Evolutionary conservation across 2,113 vertebrate species (phyloP).

Genomic region (Zosterops pallidus): DNA sequence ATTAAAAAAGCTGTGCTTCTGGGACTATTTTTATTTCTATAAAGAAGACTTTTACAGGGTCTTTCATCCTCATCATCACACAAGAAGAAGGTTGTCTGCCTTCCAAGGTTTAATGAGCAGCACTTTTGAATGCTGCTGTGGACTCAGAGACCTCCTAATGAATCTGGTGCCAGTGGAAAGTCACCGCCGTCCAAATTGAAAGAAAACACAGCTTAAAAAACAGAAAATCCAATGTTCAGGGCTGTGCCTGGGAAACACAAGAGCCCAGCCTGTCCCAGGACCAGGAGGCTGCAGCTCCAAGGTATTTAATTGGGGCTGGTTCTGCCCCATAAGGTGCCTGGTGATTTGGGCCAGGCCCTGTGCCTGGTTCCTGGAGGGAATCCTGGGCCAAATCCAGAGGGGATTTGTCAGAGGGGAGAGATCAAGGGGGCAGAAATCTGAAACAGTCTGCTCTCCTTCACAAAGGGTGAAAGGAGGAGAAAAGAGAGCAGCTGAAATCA

Average conservation of each 20-base stretch:
- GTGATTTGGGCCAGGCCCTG: not conserved
- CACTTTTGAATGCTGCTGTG: not conserved
- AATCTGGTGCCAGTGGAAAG: not conserved
- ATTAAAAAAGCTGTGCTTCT: not conserved
- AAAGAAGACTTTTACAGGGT: not conserved
- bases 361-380: not conserved
- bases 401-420: not conserved
- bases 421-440: not conserved
- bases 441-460: not conserved
- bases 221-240: not conserved
- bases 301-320: not conserved
- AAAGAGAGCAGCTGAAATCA: not conserved
- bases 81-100: not conserved
- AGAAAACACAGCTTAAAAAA: not conserved
- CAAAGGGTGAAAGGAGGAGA: not conserved
- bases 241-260: not conserved
- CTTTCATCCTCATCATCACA: not conserved
- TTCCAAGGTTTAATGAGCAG: conserved; percentile 27
- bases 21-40: not conserved
- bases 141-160: not conserved
- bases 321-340: not conserved
- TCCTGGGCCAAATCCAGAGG: not conserved
- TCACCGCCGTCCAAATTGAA: not conserved
- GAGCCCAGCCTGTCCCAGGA: not conserved
- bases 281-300: not conserved